Percentiles rank a stretch among this genome's conserved stretches.
phyloP scores from a whole-genome alignment of 2,888 invertebrate species.

The Megalurothrips usitatus region DNA sequence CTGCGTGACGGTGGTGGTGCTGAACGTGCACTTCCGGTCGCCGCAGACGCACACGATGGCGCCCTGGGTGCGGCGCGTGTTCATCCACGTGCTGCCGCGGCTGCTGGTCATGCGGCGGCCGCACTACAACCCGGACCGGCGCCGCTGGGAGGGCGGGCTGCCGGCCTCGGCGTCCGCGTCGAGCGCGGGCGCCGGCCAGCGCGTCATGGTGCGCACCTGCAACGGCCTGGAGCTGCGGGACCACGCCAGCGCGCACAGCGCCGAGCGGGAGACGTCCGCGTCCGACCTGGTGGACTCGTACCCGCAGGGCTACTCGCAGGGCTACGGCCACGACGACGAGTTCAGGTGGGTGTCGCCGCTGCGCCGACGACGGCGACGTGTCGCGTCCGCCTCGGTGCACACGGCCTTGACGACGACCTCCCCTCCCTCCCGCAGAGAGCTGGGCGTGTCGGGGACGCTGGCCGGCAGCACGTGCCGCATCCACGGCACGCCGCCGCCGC shows the following conservation, averaged over 20 bases:
- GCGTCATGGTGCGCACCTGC: conserved; percentile 71
- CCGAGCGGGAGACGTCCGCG: conserved; percentile 45
- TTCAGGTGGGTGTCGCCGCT: neutral
- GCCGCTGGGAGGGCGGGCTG: conserved; percentile 35
- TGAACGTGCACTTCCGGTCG: conserved; percentile 96
- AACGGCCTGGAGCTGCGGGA: conserved; percentile 71
- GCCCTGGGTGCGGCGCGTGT: conserved; percentile 91
- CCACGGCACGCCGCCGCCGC: conserved; percentile 53
- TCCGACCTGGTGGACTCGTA: conserved; percentile 48
- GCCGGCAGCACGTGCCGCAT: conserved; percentile 52
- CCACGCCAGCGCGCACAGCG: conserved; percentile 44
- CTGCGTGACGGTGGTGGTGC: conserved; percentile 90
- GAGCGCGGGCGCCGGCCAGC: conserved; percentile 43
- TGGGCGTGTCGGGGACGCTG: conserved; percentile 2
- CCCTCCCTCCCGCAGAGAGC: neutral
- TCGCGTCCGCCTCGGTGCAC: neutral
- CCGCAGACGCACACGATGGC: conserved; percentile 98
- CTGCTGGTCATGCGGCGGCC: conserved; percentile 87
- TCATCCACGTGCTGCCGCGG: conserved; percentile 92
- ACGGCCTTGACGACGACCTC: neutral
- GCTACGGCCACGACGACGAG: conserved; percentile 22
- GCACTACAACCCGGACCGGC: conserved; percentile 52
- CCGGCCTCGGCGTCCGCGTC: conserved; percentile 4
- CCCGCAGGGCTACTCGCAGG: conserved; percentile 43
- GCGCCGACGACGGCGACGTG: too few species aligned